Percentiles rank a stretch among this genome's conserved stretches.
Conservation (phyloP, 2,888 invertebrate genomes). For the Tanypteryx hageni region DNA sequence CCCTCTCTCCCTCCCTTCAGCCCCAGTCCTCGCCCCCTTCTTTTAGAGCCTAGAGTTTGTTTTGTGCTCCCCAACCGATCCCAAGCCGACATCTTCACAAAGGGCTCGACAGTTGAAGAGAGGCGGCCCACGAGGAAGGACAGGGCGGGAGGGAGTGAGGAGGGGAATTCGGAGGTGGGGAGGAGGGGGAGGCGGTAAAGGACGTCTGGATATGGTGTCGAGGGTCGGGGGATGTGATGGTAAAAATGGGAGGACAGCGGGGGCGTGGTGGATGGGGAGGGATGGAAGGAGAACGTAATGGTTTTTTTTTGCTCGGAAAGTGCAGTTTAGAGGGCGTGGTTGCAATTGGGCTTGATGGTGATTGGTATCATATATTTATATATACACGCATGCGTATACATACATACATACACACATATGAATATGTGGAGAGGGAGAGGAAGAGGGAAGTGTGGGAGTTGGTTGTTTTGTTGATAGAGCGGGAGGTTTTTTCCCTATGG, state of each 20-base stretch:
- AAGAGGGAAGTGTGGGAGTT: too few relatives aligned
- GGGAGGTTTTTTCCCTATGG: too few relatives aligned
- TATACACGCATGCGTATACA: not conserved
- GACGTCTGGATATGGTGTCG: not conserved
- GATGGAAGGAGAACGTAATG: not conserved
- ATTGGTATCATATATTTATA: not conserved
- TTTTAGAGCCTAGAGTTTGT: slow-evolving; percentile 19
- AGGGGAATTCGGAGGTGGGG: not conserved
- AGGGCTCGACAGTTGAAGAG: not conserved
- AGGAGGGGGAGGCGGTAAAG: not conserved
- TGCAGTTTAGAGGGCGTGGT: not conserved
- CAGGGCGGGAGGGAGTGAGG: not conserved
- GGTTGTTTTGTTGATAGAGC: too few relatives aligned
- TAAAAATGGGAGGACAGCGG: not conserved
- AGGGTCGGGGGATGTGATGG: not conserved
- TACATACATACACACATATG: not conserved
- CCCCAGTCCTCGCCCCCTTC: not conserved
- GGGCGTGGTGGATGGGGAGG: not conserved
- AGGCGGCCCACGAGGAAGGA: slow-evolving; percentile 9
- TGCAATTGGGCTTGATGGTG: not conserved
- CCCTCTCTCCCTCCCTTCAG: not conserved
- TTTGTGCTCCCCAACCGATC: slow-evolving; percentile 2
- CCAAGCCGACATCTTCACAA: slow-evolving; percentile 21
- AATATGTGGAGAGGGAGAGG: too few relatives aligned
- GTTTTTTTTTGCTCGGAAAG: not conserved